Percentiles rank a stretch among this genome's conserved stretches.
Evolutionary conservation across 2,113 vertebrate species (phyloP).

Genomic region (Rhynchomys soricoides): DNA sequence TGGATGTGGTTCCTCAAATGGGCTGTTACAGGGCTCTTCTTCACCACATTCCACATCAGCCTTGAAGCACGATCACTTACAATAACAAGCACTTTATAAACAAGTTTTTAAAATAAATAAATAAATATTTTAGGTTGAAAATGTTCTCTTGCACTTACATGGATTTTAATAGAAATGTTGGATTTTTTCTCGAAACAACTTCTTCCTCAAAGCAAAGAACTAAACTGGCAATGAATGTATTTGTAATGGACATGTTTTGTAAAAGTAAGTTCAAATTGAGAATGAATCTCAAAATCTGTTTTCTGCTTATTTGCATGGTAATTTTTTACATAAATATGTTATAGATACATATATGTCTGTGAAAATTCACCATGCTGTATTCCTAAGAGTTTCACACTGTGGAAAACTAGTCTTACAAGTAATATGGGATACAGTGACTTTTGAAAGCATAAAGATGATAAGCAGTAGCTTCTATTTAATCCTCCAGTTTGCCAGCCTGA

Average conservation of each 20-base stretch:
- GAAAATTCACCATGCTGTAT: background rate
- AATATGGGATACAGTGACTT: background rate
- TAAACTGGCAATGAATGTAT: background rate
- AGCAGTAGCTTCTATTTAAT: background rate
- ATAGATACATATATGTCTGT: background rate
- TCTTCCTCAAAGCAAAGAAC: constrained; percentile 2
- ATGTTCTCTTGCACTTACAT: constrained; percentile 5
- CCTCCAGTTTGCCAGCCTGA: background rate
- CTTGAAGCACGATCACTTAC: background rate
- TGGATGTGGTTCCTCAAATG: background rate
- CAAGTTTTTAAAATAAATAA: background rate
- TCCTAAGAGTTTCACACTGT: background rate
- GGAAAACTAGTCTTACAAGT: background rate
- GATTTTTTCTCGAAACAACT: constrained; percentile 19
- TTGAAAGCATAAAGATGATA: background rate
- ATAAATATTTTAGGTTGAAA: constrained; percentile 42
- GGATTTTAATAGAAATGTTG: constrained; percentile 30
- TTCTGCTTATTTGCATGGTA: background rate
- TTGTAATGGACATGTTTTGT: background rate
- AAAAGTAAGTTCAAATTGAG: background rate
- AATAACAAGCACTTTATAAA: background rate
- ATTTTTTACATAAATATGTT: background rate
- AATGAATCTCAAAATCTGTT: background rate
- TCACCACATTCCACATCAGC: background rate
- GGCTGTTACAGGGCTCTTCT: no score